phyloP scores from a whole-genome alignment of 1,140 invertebrate species.

The Zaprionus kolodkinae region DNA sequence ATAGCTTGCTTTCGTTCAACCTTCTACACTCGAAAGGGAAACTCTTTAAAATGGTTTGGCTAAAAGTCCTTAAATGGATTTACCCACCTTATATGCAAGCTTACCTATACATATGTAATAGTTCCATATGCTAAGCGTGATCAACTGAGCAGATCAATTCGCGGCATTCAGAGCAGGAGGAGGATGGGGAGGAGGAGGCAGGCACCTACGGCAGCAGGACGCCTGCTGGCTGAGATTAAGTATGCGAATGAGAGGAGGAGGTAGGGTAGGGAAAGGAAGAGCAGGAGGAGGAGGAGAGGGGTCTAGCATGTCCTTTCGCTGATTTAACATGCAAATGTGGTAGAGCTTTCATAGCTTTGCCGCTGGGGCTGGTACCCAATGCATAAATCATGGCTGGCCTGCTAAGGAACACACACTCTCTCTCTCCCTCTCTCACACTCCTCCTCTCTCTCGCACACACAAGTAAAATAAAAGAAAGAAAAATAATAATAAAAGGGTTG shows the following conservation, averaged over 20 bases:
- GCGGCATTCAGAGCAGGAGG: slow-evolving; percentile 3
- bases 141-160: slow-evolving; percentile 30
- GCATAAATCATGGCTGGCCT: slow-evolving; percentile 71
- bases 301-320: slow-evolving; percentile 17
- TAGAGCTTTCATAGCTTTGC: slow-evolving; percentile 51
- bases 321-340: slow-evolving; percentile 72
- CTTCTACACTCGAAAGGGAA: no score
- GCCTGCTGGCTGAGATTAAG: slow-evolving; percentile 1
- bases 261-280: not conserved
- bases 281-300: not conserved
- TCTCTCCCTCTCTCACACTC: not conserved
- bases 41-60: no score
- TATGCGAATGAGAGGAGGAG: not conserved
- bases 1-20: no score
- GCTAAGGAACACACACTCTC: slow-evolving; percentile 11
- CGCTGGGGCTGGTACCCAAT: slow-evolving; percentile 49
- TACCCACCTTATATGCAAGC: not conserved
- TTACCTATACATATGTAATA: not conserved
- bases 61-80: no score
- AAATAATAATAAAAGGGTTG: slow-evolving; percentile 55
- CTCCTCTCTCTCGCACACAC: not conserved
- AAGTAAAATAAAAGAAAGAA: slow-evolving; percentile 24
- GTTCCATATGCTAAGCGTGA: slow-evolving; percentile 8
- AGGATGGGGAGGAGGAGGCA: no score
- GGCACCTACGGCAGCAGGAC: not conserved